Conservation (phyloP, 2,113 vertebrate species). For the Gracilinanus agilis region DNA sequence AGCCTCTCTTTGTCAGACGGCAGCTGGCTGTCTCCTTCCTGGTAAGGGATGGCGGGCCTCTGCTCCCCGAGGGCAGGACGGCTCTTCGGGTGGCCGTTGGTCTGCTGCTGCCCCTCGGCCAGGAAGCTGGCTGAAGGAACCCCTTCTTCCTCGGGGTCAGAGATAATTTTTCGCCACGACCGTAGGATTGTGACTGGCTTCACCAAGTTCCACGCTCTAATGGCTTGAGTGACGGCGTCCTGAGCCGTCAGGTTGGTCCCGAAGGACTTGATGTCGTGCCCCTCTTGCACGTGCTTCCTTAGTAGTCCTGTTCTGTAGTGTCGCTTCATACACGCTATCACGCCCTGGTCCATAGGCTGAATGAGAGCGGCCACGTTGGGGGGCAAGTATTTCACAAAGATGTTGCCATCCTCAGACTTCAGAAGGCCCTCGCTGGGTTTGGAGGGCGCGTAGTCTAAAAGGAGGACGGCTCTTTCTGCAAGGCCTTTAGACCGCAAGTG, state of each 20-base stretch:
- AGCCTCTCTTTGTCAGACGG: not conserved
- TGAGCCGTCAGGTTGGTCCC: not conserved
- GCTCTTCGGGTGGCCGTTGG: not conserved
- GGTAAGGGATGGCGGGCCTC: not conserved
- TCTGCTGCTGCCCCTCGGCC: not conserved
- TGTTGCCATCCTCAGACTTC: conserved; percentile 13
- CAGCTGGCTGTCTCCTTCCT: not conserved
- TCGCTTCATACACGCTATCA: not conserved
- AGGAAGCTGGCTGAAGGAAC: not conserved
- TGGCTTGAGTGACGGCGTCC: not conserved
- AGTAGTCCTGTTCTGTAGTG: not conserved
- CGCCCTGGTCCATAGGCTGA: not conserved
- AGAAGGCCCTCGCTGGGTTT: not conserved
- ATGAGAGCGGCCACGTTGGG: not conserved
- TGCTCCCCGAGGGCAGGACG: not conserved
- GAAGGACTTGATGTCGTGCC: not conserved
- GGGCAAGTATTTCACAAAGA: not conserved
- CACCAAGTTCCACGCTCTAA: not conserved
- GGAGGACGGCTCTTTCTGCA: not conserved
- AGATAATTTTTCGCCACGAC: not conserved
- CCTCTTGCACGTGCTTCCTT: not conserved
- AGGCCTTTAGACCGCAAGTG: not conserved
- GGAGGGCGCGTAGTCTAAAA: not conserved
- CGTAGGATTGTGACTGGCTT: not conserved
- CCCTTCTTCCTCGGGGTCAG: not conserved